Conservation (phyloP, 2,797 vertebrate genomes). For the Sus cebifrons region DNA sequence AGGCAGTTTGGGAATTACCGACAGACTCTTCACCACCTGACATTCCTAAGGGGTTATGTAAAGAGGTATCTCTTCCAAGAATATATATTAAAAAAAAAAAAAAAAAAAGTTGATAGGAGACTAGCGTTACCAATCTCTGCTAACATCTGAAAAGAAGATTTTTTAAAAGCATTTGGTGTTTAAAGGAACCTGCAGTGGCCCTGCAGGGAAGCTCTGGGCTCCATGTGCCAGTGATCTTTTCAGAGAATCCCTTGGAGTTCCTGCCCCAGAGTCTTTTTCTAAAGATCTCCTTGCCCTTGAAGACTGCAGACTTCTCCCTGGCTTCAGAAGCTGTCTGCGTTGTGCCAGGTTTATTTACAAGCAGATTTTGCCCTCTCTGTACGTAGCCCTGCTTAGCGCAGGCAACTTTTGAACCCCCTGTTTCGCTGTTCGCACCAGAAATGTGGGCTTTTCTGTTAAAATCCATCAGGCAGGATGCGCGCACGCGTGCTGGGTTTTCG, state of each 20-base stretch:
- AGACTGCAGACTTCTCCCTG: background rate
- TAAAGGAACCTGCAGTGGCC: background rate
- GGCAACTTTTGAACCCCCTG: conserved; percentile 28
- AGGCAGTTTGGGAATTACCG: conserved; percentile 28
- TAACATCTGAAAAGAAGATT: conserved; percentile 28
- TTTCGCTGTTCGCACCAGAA: conserved; percentile 3
- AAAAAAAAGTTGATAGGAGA: background rate
- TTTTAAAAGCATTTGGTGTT: background rate
- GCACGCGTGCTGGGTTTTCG: background rate
- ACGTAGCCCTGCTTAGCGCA: background rate
- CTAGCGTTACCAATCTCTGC: conserved; percentile 37
- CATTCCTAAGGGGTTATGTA: conserved; percentile 14
- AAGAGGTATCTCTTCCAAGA: conserved; percentile 10
- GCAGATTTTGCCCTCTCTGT: background rate
- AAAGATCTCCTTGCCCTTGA: conserved; percentile 36
- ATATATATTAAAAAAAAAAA: background rate
- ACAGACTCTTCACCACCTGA: conserved; percentile 13
- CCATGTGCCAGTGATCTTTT: background rate
- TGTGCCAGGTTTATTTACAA: background rate
- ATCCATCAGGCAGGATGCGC: background rate
- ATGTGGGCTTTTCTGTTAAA: conserved; percentile 24
- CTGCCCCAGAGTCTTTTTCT: background rate
- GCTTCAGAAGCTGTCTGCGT: background rate
- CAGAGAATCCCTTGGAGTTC: background rate
- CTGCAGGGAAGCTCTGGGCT: background rate